Conservation (phyloP, 2,113 vertebrate species). For the Scortum barcoo region DNA sequence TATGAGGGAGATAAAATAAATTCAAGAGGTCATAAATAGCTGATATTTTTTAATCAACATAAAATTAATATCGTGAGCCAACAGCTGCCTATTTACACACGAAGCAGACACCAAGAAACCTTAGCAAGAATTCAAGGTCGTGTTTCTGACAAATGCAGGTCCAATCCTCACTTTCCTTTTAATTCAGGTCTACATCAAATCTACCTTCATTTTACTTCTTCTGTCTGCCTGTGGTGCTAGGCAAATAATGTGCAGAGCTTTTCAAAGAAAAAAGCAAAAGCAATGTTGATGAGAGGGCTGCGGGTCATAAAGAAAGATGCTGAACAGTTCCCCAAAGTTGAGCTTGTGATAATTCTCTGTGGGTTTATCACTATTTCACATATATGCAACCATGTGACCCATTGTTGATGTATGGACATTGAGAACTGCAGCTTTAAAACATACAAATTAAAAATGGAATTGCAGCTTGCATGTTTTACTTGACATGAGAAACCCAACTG, state of each 20-base stretch:
- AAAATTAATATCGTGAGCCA: background rate
- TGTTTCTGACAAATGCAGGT: background rate
- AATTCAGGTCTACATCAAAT: background rate
- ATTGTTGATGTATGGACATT: background rate
- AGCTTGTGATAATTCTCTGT: background rate
- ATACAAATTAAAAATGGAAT: background rate
- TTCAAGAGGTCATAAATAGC: background rate
- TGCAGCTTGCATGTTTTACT: background rate
- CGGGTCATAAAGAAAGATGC: background rate
- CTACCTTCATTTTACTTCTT: background rate
- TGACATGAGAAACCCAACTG: conserved; percentile 1
- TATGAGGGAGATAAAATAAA: background rate
- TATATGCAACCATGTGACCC: background rate
- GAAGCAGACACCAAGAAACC: background rate
- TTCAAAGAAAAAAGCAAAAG: background rate
- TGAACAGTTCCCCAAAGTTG: background rate
- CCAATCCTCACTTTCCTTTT: background rate
- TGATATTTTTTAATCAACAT: background rate
- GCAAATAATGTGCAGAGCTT: background rate
- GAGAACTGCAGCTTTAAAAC: background rate
- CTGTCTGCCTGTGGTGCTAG: background rate
- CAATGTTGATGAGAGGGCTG: background rate
- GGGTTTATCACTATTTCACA: background rate
- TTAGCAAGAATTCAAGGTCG: background rate
- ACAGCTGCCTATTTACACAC: background rate